Conservation (phyloP, 2,888 invertebrate species). For the Leptopilina drosophilae region DNA sequence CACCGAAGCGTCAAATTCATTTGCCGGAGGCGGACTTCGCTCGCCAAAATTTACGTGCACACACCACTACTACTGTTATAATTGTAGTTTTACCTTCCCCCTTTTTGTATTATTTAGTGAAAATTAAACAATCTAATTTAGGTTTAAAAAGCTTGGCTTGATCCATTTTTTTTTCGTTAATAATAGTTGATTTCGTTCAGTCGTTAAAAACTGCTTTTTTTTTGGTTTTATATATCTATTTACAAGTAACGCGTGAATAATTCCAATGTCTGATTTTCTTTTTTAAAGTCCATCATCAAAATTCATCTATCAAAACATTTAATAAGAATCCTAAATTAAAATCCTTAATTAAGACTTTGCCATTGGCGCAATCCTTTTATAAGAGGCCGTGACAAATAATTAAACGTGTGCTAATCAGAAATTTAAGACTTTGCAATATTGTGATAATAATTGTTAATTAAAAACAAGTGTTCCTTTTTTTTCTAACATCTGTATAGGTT, state of each 20-base stretch:
- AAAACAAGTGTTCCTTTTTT: neutral
- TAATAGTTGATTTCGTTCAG: conserved; percentile 9
- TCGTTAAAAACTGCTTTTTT: conserved; percentile 22
- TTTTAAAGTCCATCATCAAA: conserved; percentile 11
- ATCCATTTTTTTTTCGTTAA: neutral
- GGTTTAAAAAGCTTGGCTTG: neutral
- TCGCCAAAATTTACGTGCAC: neutral
- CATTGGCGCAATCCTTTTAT: conserved; percentile 28
- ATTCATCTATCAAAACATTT: conserved; percentile 14
- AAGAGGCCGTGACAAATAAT: conserved; percentile 24
- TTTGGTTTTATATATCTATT: conserved; percentile 5
- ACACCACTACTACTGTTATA: conserved; percentile 32
- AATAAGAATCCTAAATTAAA: conserved; percentile 15
- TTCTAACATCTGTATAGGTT: conserved; percentile 4
- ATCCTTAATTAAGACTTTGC: conserved; percentile 17
- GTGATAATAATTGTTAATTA: conserved; percentile 4
- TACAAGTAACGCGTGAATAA: conserved; percentile 23
- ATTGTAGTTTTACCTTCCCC: conserved; percentile 14
- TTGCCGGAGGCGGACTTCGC: conserved; percentile 3
- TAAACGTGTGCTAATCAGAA: conserved; percentile 3
- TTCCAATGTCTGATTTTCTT: neutral
- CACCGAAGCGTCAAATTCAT: conserved; percentile 31
- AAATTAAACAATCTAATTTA: conserved; percentile 29
- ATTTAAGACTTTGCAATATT: conserved; percentile 15
- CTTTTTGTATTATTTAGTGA: neutral